Base-by-base conservation (phyloP, 2,888 invertebrate species). In the Nomada ferruginata region DNA sequence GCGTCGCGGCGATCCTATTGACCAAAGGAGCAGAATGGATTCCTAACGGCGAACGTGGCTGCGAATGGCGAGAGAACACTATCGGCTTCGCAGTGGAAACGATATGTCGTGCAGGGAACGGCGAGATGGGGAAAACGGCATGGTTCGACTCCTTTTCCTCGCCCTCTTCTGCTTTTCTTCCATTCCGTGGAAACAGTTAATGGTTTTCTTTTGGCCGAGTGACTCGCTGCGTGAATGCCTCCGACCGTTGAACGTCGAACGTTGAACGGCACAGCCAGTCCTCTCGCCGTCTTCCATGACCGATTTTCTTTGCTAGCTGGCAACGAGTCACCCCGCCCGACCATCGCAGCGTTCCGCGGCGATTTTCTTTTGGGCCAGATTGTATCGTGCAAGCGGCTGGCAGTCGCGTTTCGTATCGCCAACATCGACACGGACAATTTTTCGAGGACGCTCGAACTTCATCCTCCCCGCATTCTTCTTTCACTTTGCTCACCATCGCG, bases 61-160 rank as follows among this genome's bases (percentile, higher is more conserved):
- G 86, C 71, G 82, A 85, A 83, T 75, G 82, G 79, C 83, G 72
- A 66, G 74, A 78, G 70, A 82, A 86, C 87, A 88, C 92, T 89
- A 92, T 92, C 89, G 88, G 89, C 92, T 91, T 91, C 90, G 89
- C 89, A 90, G 90, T 92, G 89, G 90, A 90, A 90, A 90, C 88
- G 84, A 85, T 87, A 81, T 85, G 88, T 88, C 87, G 84, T 86
- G 84, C 36, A 20, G 47, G 29, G 59, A 18, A 15, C 29, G n/a
- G 18, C 15, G n/a, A 63, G 66, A 29, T 23, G 69, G 71, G 71
- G 78, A 73, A 80, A n/a, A 64, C 59, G 71, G 73, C 73, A 85
- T 86, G 76, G 83, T 85, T 83, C 83, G 68, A 20, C 53, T 53
- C 77, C 82, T 82, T 79, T 64, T 72, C 72, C 80, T 57, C n/a